phyloP scores from a whole-genome alignment of 2,888 invertebrate genomes.

The Spialia ferax region DNA sequence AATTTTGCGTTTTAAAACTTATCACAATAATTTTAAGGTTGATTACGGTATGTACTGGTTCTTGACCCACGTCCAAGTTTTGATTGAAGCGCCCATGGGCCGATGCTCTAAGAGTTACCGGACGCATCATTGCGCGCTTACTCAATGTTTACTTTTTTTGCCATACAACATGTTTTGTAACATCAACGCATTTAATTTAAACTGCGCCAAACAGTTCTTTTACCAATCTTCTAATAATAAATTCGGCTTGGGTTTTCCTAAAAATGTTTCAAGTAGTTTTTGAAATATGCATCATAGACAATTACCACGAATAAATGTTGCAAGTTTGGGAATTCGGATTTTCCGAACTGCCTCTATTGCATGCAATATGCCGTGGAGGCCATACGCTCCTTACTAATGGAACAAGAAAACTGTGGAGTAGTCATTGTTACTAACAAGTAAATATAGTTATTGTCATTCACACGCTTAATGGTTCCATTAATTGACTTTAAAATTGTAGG shows the following conservation, averaged over 20 bases:
- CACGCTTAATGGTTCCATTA: no score
- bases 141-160: slow-evolving; percentile 9
- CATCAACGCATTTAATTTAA: background rate
- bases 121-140: background rate
- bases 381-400: slow-evolving; percentile 52
- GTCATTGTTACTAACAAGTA: background rate
- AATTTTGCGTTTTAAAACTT: background rate
- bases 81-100: slow-evolving; percentile 1
- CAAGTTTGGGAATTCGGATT: slow-evolving; percentile 67
- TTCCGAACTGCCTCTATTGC: slow-evolving; percentile 78
- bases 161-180: background rate
- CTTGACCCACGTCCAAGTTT: background rate
- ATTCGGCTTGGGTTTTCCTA: background rate
- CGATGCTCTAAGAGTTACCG: slow-evolving; percentile 4
- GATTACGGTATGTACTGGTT: background rate
- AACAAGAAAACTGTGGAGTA: slow-evolving; percentile 47
- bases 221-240: background rate
- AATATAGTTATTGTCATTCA: no score
- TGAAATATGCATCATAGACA: slow-evolving; percentile 3
- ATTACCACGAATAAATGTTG: slow-evolving; percentile 63
- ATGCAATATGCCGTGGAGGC: slow-evolving; percentile 67
- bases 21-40: background rate
- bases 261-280: background rate
- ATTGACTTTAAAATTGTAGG: no score
- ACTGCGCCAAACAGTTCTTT: background rate